Base-by-base conservation (phyloP, 2,888 invertebrate species). In the Cosmia trapezina region DNA sequence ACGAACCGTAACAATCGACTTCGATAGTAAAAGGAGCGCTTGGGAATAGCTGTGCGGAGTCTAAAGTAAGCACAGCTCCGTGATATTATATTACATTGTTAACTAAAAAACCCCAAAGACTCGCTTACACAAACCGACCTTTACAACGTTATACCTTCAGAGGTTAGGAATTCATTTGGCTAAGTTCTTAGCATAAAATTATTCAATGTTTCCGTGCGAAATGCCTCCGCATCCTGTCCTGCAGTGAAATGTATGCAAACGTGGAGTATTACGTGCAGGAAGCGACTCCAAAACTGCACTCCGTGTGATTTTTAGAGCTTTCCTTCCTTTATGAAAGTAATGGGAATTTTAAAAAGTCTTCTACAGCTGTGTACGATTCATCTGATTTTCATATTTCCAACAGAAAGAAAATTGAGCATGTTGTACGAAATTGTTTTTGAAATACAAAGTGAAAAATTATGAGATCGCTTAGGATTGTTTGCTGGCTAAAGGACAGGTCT, bases 121-220 rank as follows among this genome's bases (percentile, higher is more conserved):
- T 57, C 51, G 41, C 17, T 63, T 56, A 8, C 45, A 56, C 62
- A 70, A 70, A 65, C 56, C 33, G 71, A 76, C 83, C 79, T 83
- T 78, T 33, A 69, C 65, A 56, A 63, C 22, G 28, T 76, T 68
- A 76, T 87, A 75, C 66, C 62, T 53, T 56, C 47, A 70, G 62
- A 66, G 51, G 77, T 78, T 77, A 76, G 85, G 86, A 90, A 90
- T 90, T 89, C 88, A 91, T 91, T 90, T 84, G 85, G 86, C 81
- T 83, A 87, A 87, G 89, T 86, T 87, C 88, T 87, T 86, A 84
- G 86, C 87, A 86, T 86, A 88, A 89, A 90, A 89, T 91, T 89
- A 91, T 92, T 92, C 90, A 90, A 89, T 91, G 90, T 89, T 91
- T 89, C 89, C 87, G 86, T 78, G 86, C 76, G 83, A 89, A 91